Conservation (phyloP, 2,888 invertebrate genomes). For the Griposia aprilina region DNA sequence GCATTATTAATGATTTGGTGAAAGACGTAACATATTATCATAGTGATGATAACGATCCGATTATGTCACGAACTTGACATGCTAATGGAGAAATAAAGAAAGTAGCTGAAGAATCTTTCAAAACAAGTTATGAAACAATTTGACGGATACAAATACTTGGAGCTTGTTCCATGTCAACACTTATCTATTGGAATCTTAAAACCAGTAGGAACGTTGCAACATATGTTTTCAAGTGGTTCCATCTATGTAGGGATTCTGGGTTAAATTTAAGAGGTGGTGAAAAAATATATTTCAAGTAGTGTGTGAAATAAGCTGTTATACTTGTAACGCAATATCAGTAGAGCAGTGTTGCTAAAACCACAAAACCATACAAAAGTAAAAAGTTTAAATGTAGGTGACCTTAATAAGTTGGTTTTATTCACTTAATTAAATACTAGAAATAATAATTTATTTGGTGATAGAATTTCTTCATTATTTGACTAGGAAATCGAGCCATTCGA, state of each 20-base stretch:
- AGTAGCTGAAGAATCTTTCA: conserved; percentile 25
- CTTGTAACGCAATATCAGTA: not conserved
- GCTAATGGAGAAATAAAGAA: conserved; percentile 54
- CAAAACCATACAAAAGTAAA: not conserved
- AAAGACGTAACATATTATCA: conserved; percentile 36
- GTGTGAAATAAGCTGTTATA: conserved; percentile 6
- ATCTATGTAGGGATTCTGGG: conserved; percentile 33
- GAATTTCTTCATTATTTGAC: not conserved
- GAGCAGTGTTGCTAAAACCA: not conserved
- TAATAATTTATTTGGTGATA: not conserved
- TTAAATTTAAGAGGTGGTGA: conserved; percentile 21
- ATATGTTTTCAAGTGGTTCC: conserved; percentile 55
- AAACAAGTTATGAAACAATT: conserved; percentile 32
- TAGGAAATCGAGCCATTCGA: not conserved
- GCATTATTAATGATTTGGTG: conserved; percentile 30
- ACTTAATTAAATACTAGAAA: not conserved
- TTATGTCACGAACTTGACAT: conserved; percentile 52
- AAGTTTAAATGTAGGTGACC: not conserved
- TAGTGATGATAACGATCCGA: conserved; percentile 20
- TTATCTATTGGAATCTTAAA: conserved; percentile 59
- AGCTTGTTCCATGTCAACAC: conserved; percentile 35
- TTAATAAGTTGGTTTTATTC: not conserved
- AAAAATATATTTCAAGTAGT: conserved; percentile 4
- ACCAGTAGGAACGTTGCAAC: conserved; percentile 45
- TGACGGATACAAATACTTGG: conserved; percentile 32